These are phyloP conservation scores for Phallusia fumigata DNA, from an alignment of 23 tunicate species.

Conservation along the genomic window DNA sequence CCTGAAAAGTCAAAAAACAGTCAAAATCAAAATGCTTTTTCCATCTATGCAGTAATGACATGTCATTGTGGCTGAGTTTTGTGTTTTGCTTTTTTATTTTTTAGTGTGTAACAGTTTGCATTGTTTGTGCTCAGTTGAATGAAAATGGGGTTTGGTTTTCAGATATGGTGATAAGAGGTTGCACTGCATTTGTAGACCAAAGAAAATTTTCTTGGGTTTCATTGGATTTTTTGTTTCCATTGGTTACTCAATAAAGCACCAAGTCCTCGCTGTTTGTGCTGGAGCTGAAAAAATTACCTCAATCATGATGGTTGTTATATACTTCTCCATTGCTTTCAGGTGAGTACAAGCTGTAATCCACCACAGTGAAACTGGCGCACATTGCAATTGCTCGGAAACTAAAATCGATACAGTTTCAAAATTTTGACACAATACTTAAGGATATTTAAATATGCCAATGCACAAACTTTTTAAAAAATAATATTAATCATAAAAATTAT, in stretches of 20 bases:
- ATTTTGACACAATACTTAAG: too few relatives aligned
- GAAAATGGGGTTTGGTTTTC: neutral
- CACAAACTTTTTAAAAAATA: too few relatives aligned
- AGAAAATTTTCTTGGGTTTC: neutral
- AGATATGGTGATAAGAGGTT: neutral
- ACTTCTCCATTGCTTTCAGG: constrained; percentile 39
- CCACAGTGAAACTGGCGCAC: too few relatives aligned
- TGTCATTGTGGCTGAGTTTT: too few relatives aligned
- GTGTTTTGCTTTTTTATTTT: too few relatives aligned
- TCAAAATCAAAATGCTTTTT: too few relatives aligned
- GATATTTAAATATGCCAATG: too few relatives aligned
- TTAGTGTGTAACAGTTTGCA: neutral
- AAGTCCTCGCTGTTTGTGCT: constrained; percentile 20
- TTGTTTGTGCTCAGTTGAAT: neutral
- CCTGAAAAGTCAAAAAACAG: too few relatives aligned
- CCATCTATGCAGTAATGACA: too few relatives aligned
- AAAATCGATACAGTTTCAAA: too few relatives aligned
- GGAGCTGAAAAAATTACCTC: constrained; percentile 14
- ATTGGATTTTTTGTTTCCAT: neutral
- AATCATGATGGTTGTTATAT: constrained; percentile 14
- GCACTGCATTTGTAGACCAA: neutral
- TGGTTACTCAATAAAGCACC: constrained; percentile 11
- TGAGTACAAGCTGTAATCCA: neutral
- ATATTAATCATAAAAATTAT: too few relatives aligned
- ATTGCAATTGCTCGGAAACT: too few relatives aligned